A percentile compares a stretch with the other conserved stretches of the same genome.
phyloP scores from a whole-genome alignment of 37 sponge, comb jelly and placozoan species.

The Crambe crambe region DNA sequence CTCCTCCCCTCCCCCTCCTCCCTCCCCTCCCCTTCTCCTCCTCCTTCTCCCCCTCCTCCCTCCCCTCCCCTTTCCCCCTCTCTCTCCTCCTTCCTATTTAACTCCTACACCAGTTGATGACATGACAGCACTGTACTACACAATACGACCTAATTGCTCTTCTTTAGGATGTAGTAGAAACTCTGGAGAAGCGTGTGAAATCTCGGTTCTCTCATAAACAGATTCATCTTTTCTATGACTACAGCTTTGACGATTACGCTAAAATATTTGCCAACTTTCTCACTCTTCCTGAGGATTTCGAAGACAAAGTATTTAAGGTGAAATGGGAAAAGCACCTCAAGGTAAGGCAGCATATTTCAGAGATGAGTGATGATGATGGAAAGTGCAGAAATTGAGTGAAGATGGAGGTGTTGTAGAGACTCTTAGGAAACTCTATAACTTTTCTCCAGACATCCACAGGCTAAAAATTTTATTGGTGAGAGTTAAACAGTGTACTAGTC shows the following conservation, averaged over 20 bases:
- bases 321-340: slow-evolving; percentile 50
- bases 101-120: too few species aligned
- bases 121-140: too few species aligned
- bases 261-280: slow-evolving; percentile 45
- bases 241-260: slow-evolving; percentile 68
- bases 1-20: not conserved
- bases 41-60: too few species aligned
- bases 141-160: too few species aligned
- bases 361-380: too few species aligned
- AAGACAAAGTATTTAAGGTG: not conserved
- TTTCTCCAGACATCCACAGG: too few species aligned
- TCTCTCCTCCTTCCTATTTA: too few species aligned
- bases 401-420: slow-evolving; percentile 8
- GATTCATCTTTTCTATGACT: slow-evolving; percentile 58
- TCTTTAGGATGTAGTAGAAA: slow-evolving; percentile 91
- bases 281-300: slow-evolving; percentile 29
- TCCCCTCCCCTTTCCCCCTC: too few species aligned
- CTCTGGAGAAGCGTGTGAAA: slow-evolving; percentile 93
- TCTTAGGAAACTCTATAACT: slow-evolving; percentile 2
- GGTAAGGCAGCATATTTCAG: too few species aligned
- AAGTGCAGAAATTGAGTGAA: slow-evolving; percentile 18
- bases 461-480: too few species aligned
- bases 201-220: slow-evolving; percentile 93
- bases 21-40: not conserved
- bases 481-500: too few species aligned